These are phyloP conservation scores for Neostethus bicornis DNA, from an alignment of 2,797 vertebrate genomes.

Conservation along the genomic window DNA sequence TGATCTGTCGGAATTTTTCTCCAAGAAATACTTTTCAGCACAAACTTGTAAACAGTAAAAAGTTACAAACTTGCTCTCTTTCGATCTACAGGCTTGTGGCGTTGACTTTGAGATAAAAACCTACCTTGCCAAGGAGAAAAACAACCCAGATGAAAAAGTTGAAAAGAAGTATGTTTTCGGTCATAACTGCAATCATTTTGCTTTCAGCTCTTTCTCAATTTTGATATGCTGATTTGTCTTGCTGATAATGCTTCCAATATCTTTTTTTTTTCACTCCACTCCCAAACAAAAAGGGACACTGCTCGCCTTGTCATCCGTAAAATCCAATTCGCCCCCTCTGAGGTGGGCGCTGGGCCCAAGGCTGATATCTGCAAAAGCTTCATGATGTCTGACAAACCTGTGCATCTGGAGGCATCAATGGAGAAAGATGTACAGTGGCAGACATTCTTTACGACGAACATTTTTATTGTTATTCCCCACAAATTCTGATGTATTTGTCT, in stretches of 20 bases:
- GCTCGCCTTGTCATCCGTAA: constrained; percentile 88
- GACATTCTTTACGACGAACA: not conserved
- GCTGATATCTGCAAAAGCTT: constrained; percentile 86
- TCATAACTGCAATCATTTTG: not conserved
- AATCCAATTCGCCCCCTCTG: constrained; percentile 85
- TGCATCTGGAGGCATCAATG: constrained; percentile 86
- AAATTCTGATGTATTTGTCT: not conserved
- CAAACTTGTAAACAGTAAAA: not conserved
- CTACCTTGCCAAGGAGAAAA: constrained; percentile 79
- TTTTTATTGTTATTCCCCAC: not conserved
- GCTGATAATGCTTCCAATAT: not conserved
- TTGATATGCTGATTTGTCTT: not conserved
- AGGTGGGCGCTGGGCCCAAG: constrained; percentile 74
- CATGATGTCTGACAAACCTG: constrained; percentile 92
- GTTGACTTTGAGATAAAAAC: constrained; percentile 91
- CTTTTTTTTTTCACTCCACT: not conserved
- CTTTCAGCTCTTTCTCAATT: not conserved
- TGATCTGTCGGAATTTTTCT: not conserved
- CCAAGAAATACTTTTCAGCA: not conserved
- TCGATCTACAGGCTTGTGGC: constrained; percentile 83
- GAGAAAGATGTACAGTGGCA: constrained; percentile 82
- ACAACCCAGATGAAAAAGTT: constrained; percentile 86
- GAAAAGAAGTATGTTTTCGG: constrained; percentile 82
- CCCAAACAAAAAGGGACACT: constrained; percentile 78
- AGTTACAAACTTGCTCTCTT: not conserved